phyloP scores from a whole-genome alignment of 2,113 vertebrate genomes.

The Pipa parva region DNA sequence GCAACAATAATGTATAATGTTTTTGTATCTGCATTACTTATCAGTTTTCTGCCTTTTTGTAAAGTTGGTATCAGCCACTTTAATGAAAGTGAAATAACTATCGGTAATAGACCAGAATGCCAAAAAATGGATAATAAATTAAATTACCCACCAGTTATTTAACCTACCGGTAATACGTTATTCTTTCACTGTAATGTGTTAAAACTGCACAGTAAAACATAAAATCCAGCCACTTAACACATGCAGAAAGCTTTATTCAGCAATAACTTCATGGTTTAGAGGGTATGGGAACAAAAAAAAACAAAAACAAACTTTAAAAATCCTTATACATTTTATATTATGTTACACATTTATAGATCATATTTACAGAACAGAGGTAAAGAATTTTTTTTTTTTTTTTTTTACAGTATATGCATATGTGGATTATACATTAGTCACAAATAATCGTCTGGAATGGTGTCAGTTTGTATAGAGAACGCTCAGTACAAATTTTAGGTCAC shows the following conservation, averaged over 20 bases:
- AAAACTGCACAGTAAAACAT: no score
- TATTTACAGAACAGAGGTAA: constrained; percentile 74
- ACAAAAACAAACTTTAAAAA: constrained; percentile 74
- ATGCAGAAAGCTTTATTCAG: constrained; percentile 49
- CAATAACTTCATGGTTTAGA: constrained; percentile 59
- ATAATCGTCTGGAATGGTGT: constrained; percentile 53
- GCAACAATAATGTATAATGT: no score
- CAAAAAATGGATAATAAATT: no score
- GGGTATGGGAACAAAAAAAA: constrained; percentile 49
- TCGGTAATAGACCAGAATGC: no score
- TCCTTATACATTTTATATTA: constrained; percentile 85
- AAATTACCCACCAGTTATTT: no score
- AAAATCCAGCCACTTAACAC: no score
- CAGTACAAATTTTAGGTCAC: background rate
- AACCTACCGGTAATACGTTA: no score
- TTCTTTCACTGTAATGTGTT: no score
- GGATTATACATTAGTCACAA: constrained; percentile 39
- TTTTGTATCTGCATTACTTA: no score
- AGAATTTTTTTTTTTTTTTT: constrained; percentile 40
- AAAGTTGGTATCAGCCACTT: no score
- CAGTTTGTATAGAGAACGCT: constrained; percentile 10
- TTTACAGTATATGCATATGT: constrained; percentile 61
- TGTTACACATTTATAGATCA: constrained; percentile 79
- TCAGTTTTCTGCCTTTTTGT: no score
- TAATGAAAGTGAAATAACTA: no score